Evolutionary conservation across 2,888 invertebrate genomes (phyloP).

Genomic region (Ophonus ardosiacus): DNA sequence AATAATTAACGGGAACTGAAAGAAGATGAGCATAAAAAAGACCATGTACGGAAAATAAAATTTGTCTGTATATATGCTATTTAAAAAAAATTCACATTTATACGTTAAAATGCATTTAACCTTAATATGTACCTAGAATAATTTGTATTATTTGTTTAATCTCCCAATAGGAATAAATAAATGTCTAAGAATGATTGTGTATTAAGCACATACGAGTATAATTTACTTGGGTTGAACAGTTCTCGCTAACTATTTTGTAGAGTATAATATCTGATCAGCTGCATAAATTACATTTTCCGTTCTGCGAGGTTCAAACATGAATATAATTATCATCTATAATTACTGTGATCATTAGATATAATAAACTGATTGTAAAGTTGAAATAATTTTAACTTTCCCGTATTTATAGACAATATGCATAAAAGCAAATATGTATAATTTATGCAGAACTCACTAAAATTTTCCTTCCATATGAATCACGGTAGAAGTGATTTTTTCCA

Average conservation of each 20-base stretch:
- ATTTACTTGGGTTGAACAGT: background rate
- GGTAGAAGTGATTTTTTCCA: conserved; percentile 1
- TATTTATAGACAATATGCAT: no score
- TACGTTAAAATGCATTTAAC: no score
- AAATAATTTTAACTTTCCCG: no score
- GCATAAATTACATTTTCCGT: conserved; percentile 30
- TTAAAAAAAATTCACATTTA: no score
- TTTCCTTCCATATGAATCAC: background rate
- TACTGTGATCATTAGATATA: background rate
- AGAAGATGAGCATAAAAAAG: no score
- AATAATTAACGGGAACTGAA: no score
- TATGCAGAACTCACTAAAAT: background rate
- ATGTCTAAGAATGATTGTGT: background rate
- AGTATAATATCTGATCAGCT: conserved; percentile 54
- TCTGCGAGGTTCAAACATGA: conserved; percentile 2
- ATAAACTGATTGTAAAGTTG: background rate
- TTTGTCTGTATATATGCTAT: no score
- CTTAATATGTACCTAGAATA: no score
- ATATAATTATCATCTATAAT: conserved; percentile 9
- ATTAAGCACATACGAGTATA: background rate
- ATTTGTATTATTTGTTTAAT: no score
- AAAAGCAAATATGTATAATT: no score
- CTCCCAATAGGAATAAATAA: background rate
- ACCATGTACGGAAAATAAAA: no score
- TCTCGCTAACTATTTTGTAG: conserved; percentile 3